These are phyloP conservation scores for Fratercula arctica DNA, from an alignment of 2,797 vertebrate genomes.

Conservation along the genomic window DNA sequence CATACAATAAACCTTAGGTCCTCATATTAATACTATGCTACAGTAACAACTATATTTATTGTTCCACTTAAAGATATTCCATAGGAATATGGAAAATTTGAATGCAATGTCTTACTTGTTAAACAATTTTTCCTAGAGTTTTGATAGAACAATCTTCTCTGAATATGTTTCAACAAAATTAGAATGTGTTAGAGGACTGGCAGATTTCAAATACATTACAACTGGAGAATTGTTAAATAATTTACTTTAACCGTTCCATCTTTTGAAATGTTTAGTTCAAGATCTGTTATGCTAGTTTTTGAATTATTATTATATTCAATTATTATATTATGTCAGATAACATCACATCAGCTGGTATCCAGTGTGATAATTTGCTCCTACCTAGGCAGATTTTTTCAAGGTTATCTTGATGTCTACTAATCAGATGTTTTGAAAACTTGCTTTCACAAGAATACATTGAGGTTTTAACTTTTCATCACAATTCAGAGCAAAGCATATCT, in stretches of 20 bases:
- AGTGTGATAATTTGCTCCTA: neutral
- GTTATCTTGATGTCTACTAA: neutral
- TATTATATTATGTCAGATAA: neutral
- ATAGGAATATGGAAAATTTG: neutral
- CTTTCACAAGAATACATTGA: neutral
- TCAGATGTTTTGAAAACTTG: neutral
- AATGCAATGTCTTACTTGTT: neutral
- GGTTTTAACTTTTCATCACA: slow-evolving; percentile 1
- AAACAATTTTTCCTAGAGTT: neutral
- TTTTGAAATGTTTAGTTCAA: neutral
- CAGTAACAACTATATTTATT: neutral
- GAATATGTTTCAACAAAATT: neutral
- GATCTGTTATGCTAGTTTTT: neutral
- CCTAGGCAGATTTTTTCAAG: neutral
- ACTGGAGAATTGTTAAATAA: neutral
- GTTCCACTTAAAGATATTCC: neutral
- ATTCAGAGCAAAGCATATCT: neutral
- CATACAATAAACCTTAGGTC: neutral
- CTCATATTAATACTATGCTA: neutral
- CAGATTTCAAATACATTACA: neutral
- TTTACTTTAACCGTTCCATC: neutral
- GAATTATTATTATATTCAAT: neutral
- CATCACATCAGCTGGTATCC: neutral
- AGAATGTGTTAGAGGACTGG: neutral
- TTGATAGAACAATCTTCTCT: neutral